phyloP scores from a whole-genome alignment of 1,140 invertebrate genomes.

The Caenorhabditis inopinata region DNA sequence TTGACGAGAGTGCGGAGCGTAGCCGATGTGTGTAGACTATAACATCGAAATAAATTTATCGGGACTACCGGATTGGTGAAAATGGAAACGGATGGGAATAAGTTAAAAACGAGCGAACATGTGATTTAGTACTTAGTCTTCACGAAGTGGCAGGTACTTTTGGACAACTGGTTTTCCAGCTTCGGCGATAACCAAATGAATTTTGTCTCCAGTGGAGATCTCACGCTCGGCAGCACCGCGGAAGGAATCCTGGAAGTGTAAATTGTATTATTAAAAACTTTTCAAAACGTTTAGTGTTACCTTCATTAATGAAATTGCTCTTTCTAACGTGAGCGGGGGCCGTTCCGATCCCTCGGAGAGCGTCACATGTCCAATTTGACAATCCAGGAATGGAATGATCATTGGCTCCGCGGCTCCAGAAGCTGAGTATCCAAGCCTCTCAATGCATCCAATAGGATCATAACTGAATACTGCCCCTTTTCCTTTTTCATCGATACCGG shows the following conservation, averaged over 20 bases:
- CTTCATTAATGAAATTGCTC: conserved; percentile 78
- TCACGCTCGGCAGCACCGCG: conserved; percentile 94
- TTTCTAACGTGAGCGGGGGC: conserved; percentile 74
- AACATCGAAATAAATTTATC: background rate
- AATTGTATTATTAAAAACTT: background rate
- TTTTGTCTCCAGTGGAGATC: conserved; percentile 90
- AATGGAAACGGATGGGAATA: conserved; percentile 11
- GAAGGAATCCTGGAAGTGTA: conserved; percentile 78
- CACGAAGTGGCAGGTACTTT: conserved; percentile 66
- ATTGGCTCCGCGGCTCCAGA: conserved; percentile 74
- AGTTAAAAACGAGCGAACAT: conserved; percentile 23
- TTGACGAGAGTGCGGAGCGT: background rate
- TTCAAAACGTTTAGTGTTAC: background rate
- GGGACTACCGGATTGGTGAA: background rate
- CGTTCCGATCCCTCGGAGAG: conserved; percentile 47
- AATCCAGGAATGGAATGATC: conserved; percentile 72
- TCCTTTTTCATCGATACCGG: conserved; percentile 77
- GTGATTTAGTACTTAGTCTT: conserved; percentile 62
- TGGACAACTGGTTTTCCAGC: conserved; percentile 76
- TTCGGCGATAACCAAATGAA: conserved; percentile 85
- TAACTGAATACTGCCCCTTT: conserved; percentile 91
- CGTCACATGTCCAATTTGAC: conserved; percentile 66
- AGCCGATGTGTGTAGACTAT: background rate
- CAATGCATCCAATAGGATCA: conserved; percentile 92
- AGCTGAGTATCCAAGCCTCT: conserved; percentile 78